phyloP scores from a whole-genome alignment of 2,888 invertebrate species.

The Chymomyza fuscimana region DNA sequence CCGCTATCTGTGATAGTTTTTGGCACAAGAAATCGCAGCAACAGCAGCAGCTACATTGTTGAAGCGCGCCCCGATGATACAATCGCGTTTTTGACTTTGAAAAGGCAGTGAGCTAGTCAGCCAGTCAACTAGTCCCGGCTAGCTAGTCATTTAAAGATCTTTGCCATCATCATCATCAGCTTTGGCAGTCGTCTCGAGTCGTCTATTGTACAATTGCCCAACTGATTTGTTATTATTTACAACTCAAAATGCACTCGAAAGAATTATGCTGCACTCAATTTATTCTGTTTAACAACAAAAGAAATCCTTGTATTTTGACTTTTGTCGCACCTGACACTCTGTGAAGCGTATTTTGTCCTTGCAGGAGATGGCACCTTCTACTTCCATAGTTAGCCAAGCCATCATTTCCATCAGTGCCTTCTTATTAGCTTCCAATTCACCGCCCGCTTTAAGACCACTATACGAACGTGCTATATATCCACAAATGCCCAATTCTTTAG shows the following conservation, averaged over 20 bases:
- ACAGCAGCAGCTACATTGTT: constrained; percentile 16
- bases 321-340: constrained; percentile 33
- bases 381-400: constrained; percentile 37
- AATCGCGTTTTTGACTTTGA: constrained; percentile 77
- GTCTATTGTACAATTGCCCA: constrained; percentile 61
- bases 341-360: constrained; percentile 32
- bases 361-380: constrained; percentile 11
- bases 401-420: constrained; percentile 39
- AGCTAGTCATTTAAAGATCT: constrained; percentile 6
- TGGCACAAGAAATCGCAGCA: constrained; percentile 49
- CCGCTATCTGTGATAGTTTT: constrained; percentile 55
- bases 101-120: constrained; percentile 55
- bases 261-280: constrained; percentile 26
- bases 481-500: constrained; percentile 39
- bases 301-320: constrained; percentile 49
- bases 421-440: constrained; percentile 48
- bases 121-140: background rate
- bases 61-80: constrained; percentile 61
- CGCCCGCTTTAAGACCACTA: constrained; percentile 42
- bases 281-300: constrained; percentile 46
- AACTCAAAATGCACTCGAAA: constrained; percentile 58
- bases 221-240: constrained; percentile 65
- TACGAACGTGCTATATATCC: constrained; percentile 54
- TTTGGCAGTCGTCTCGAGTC: constrained; percentile 22
- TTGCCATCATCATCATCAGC: constrained; percentile 8